Conservation (phyloP, 1,140 invertebrate species). For the Phthorimaea operculella region DNA sequence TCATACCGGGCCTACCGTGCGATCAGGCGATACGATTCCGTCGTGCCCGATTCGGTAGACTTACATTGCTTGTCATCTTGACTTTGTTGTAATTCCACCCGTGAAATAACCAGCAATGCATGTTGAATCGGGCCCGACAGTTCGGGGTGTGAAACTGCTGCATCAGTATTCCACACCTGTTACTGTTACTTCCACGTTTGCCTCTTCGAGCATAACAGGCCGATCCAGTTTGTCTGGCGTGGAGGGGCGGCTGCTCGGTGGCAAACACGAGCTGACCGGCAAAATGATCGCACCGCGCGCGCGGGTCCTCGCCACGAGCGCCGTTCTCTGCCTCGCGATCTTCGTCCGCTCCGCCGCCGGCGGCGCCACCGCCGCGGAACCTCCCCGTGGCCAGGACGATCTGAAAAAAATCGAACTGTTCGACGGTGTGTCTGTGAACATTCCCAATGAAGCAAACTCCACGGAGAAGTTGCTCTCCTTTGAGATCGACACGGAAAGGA, state of each 20-base stretch:
- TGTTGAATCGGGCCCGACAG: no score
- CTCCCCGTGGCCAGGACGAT: not conserved
- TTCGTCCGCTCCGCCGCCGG: not conserved
- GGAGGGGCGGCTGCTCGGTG: not conserved
- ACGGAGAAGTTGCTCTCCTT: not conserved
- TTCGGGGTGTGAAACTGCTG: no score
- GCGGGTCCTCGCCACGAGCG: not conserved
- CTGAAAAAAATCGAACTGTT: not conserved
- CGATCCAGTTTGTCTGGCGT: not conserved
- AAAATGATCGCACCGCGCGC: conserved; percentile 4
- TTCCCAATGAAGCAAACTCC: not conserved
- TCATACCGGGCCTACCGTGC: no score
- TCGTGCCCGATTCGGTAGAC: no score
- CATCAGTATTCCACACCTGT: no score
- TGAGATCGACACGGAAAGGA: not conserved
- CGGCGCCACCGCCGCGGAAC: not conserved
- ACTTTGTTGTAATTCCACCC: no score
- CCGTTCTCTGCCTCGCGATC: not conserved
- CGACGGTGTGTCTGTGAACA: conserved; percentile 5
- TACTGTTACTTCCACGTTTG: not conserved
- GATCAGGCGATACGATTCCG: no score
- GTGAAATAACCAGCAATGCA: no score
- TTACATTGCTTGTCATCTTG: no score
- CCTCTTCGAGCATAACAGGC: not conserved
- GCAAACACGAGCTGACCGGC: conserved; percentile 1